phyloP scores from a whole-genome alignment of 2,888 invertebrate species.

The Meteorus cinctellus region DNA sequence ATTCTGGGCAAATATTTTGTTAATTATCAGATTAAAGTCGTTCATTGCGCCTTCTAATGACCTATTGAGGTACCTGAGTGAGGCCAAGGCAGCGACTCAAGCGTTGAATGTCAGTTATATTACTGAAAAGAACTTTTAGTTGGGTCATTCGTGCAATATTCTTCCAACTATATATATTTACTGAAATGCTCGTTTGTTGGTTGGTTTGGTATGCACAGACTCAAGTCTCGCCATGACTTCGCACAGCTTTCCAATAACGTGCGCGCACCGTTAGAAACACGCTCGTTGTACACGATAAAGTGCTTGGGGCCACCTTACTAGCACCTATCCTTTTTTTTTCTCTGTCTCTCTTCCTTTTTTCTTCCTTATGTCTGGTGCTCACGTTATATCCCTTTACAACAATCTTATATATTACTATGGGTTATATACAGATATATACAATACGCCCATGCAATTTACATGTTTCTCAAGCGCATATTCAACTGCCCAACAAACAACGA shows the following conservation, averaged over 20 bases:
- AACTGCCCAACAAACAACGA: slow-evolving; percentile 9
- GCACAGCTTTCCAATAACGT: slow-evolving; percentile 44
- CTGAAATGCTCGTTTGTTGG: background rate
- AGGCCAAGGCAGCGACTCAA: background rate
- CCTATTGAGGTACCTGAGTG: slow-evolving; percentile 27
- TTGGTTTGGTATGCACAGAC: slow-evolving; percentile 24
- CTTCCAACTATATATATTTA: background rate
- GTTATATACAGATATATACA: background rate
- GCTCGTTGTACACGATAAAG: slow-evolving; percentile 41
- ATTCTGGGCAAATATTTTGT: background rate
- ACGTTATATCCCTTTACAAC: slow-evolving; percentile 7
- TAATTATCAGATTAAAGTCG: slow-evolving; percentile 5
- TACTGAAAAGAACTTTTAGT: slow-evolving; percentile 15
- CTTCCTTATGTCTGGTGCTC: background rate
- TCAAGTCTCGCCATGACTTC: slow-evolving; percentile 24
- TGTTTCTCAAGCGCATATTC: slow-evolving; percentile 10
- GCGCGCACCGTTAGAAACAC: slow-evolving; percentile 42
- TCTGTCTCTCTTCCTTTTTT: too few relatives aligned
- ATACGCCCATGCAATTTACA: slow-evolving; percentile 16
- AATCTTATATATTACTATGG: background rate
- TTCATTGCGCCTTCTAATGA: slow-evolving; percentile 19
- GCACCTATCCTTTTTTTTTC: slow-evolving; percentile 10
- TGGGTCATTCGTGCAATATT: slow-evolving; percentile 37
- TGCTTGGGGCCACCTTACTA: slow-evolving; percentile 38
- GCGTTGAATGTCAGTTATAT: slow-evolving; percentile 27